Base-by-base conservation (phyloP, 1,140 invertebrate species). In the Bombus vancouverensis region DNA sequence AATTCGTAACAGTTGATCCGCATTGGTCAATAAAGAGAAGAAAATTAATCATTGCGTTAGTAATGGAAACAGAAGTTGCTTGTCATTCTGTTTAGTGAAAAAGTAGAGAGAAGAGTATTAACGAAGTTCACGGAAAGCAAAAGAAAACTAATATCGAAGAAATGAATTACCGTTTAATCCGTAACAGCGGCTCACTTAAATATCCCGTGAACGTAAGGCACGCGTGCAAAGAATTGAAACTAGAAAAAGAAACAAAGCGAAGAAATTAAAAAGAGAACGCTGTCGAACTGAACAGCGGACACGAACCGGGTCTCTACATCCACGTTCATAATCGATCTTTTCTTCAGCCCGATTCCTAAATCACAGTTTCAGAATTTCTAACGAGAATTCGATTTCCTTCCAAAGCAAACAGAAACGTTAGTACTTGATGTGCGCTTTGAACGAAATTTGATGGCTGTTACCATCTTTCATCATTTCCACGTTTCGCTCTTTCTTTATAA, bases 191-290 rank as follows among this genome's bases (percentile, higher is more conserved):
- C 4, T 59, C 62, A 25, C 15, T 53, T 77, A 78, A 70, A 53
- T 34, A 39, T 25, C 28, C 37, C 12, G 22, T 25, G 74, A 34
- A 34, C 34, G 44, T 76, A 32, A 62, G 44, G 15, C 71, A 25
- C 25, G 9, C 34, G 34, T 44, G 32, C 15, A 44, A 83, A 59
- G 25, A 70, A 78, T 37, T 22, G 82, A 59, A 70, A 83, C 47
- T 70, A 76, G 53, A 83, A 83, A 78, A 10, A 70, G 22, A 83
- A 32, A 53, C 0, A 39, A 57, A 78, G 28, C 28, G 47, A 13
- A 44, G 37, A 44, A n/a, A 4, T 53, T 34, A 28, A 42, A n/a
- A 22, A 6, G 77, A 37, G 44, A 22, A 53, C 5, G 0, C 10
- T n/a, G 22, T 77, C 28, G 32, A 59, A 62, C 57, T 53, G 47